Percentiles rank a stretch among this genome's conserved stretches.
Conservation (phyloP, 92 coral and sea anemone species). For the Zoanthus sansibaricus region DNA sequence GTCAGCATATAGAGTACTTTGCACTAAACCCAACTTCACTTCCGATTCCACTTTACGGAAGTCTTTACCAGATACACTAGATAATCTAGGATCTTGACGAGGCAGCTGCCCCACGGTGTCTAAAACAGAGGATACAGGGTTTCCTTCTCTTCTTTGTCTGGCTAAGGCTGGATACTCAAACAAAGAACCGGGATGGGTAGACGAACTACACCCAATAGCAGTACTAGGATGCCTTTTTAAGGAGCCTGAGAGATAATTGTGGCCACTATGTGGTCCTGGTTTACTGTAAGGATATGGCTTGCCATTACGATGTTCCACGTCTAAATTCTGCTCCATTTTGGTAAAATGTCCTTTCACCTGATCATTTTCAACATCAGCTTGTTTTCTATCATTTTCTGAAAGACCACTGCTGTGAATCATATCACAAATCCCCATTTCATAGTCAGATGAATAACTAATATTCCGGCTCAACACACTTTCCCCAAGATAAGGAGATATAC, state of each 20-base stretch:
- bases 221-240: neutral
- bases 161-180: slow-evolving; percentile 26
- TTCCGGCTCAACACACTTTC: neutral
- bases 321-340: neutral
- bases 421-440: neutral
- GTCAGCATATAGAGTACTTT: neutral
- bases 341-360: neutral
- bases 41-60: neutral
- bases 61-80: neutral
- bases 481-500: neutral
- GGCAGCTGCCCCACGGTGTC: neutral
- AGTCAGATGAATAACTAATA: neutral
- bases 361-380: neutral
- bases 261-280: slow-evolving; percentile 1
- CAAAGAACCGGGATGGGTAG: slow-evolving; percentile 36
- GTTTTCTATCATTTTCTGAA: neutral
- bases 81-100: neutral
- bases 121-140: neutral
- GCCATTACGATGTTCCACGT: neutral
- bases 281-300: slow-evolving; percentile 1
- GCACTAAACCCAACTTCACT: slow-evolving; percentile 16
- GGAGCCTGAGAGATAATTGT: neutral
- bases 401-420: neutral
- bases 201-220: neutral
- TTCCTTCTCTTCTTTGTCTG: neutral